These are phyloP conservation scores for Phania funesta DNA, from an alignment of 2,888 invertebrate species.

Conservation along the genomic window DNA sequence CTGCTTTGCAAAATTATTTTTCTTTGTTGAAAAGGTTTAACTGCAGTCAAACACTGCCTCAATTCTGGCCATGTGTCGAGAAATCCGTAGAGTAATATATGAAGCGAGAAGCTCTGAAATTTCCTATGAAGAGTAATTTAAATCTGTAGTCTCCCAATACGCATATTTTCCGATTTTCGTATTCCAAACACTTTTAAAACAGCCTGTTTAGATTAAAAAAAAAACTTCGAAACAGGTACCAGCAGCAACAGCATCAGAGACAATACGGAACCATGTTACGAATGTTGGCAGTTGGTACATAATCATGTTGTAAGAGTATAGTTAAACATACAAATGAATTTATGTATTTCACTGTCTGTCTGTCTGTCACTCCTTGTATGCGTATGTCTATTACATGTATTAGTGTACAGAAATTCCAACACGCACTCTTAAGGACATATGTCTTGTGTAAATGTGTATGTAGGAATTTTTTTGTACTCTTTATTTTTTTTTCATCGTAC, in stretches of 20 bases:
- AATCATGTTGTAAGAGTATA: slow-evolving; percentile 41
- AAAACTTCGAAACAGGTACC: not conserved
- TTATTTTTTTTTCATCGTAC: not conserved
- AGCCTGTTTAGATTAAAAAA: not conserved
- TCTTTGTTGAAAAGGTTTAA: no score
- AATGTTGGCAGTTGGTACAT: slow-evolving; percentile 1
- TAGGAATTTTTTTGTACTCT: not conserved
- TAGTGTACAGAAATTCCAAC: slow-evolving; percentile 51
- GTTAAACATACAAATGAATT: not conserved
- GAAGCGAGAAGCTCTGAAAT: no score
- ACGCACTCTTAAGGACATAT: slow-evolving; percentile 50
- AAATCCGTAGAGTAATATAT: no score
- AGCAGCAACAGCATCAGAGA: slow-evolving; percentile 6
- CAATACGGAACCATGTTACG: not conserved
- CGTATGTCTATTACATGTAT: slow-evolving; percentile 56
- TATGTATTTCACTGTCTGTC: no score
- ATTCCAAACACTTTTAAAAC: not conserved
- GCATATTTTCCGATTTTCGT: not conserved
- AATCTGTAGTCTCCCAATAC: no score
- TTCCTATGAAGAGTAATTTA: no score
- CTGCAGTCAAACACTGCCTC: no score
- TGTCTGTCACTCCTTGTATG: not conserved
- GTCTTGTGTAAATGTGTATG: slow-evolving; percentile 31
- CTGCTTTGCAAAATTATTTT: no score
- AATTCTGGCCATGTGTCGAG: no score